Conservation (phyloP, 2,797 vertebrate genomes). For the Meriones psammophilus region DNA sequence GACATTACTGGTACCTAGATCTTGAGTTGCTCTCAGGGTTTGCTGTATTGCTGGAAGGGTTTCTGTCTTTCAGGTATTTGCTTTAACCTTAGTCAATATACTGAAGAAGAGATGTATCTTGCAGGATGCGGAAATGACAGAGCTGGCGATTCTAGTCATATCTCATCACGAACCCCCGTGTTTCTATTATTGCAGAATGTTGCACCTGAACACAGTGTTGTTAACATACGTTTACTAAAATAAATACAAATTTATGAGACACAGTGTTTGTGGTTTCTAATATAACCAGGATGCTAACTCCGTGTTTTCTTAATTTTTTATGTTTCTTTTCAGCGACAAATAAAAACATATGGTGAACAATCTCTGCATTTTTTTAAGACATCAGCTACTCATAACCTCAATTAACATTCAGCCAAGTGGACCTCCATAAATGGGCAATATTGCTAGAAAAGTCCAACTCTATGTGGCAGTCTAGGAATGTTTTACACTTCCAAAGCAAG, state of each 20-base stretch:
- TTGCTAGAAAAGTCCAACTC: neutral
- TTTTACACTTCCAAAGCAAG: neutral
- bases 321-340: neutral
- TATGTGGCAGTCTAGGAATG: neutral
- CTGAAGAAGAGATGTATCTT: neutral
- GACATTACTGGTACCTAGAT: neutral
- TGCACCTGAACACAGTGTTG: neutral
- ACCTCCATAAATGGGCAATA: neutral
- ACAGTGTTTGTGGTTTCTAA: slow-evolving; percentile 19
- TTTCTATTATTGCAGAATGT: neutral
- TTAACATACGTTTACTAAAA: neutral
- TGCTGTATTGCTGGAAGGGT: neutral
- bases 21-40: neutral
- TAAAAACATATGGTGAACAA: neutral
- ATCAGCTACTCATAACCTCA: neutral
- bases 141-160: neutral
- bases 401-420: neutral
- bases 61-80: neutral
- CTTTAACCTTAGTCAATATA: neutral
- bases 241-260: neutral
- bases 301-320: neutral
- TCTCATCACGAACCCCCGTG: neutral
- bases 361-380: neutral
- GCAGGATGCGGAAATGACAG: neutral
- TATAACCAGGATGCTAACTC: neutral